phyloP scores from a whole-genome alignment of 2,888 invertebrate genomes.

The Drosophila engyochracea region DNA sequence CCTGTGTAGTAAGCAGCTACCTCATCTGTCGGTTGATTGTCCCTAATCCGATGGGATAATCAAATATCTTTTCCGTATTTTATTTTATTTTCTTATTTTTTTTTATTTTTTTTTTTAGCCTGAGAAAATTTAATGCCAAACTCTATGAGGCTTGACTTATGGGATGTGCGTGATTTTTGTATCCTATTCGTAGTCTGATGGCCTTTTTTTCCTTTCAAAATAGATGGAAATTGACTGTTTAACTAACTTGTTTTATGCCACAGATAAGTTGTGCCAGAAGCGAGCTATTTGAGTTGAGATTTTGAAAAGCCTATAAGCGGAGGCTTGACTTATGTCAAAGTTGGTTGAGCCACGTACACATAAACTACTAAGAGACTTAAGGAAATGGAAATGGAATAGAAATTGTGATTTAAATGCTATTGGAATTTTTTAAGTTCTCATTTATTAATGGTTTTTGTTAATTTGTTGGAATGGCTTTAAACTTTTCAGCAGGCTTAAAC shows the following conservation, averaged over 20 bases:
- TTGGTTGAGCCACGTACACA: neutral
- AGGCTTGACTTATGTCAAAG: neutral
- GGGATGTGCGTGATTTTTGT: slow-evolving; percentile 44
- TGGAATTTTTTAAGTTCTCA: neutral
- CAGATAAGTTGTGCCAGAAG: neutral
- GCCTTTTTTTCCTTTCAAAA: neutral
- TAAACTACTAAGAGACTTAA: neutral
- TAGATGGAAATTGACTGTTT: slow-evolving; percentile 6
- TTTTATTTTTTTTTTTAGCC: neutral
- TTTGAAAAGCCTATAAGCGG: neutral
- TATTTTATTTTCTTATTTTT: slow-evolving; percentile 9
- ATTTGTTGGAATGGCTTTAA: neutral
- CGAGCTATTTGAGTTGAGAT: slow-evolving; percentile 1
- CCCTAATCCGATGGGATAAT: slow-evolving; percentile 60
- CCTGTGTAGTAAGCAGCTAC: neutral
- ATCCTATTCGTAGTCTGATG: slow-evolving; percentile 18
- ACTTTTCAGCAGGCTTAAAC: neutral
- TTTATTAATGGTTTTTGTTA: neutral
- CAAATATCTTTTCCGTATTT: slow-evolving; percentile 48
- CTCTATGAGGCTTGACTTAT: slow-evolving; percentile 55
- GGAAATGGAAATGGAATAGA: no score
- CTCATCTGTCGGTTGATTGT: slow-evolving; percentile 53
- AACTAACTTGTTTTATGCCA: slow-evolving; percentile 1
- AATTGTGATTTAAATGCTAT: neutral
- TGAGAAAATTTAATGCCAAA: slow-evolving; percentile 47